Base-by-base conservation (phyloP, 2,797 vertebrate genomes). In the Phataginus tetradactyla region DNA sequence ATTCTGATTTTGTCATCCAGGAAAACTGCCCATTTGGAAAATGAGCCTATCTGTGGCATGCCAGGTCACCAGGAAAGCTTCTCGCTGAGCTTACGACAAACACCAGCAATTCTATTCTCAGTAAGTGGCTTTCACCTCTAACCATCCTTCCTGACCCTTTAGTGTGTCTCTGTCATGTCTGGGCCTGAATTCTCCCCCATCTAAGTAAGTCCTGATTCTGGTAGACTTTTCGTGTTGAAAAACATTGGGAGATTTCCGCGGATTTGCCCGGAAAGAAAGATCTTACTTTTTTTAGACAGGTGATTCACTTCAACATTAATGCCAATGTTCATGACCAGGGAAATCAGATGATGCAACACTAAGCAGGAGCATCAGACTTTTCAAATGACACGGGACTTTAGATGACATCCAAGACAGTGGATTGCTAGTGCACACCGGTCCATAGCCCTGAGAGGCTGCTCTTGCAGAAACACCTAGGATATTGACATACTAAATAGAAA, bases 1-100 rank as follows among this genome's bases (percentile, higher is more conserved):
- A 55, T 90, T 86, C 75, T 49, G 85, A 90, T 51, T 89, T 71
- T 86, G 66, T 79, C 75, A 21, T 81, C 45, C 45, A 95, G 91
- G 80, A 97, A 91, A 80, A 53, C 83, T 92, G 75, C 92, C 90
- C 75, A 0, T 57, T 39, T 81, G 83, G 87, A 96, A 95, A 74
- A n/a, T 10, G 27, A 92, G 69, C 87, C 92, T 25, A 11, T 7
- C 45, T 6, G 23, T 68, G 89, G 66, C 92, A 63, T 2, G 53
- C 32, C 4, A 3, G 42, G 55, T 78, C 81, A 42, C 91, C 75
- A 80, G 71, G 66, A 71, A 79, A 81, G 77, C 77, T 68, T 77
- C 0, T 88, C 85, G 66, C 81, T 34, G 86, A 69, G 37, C 55
- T 8, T 63, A 88, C 80, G 66, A 85, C 86, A 94, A 95, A 90